Conservation (phyloP, 2,113 vertebrate genomes). For the Phaethon lepturus region DNA sequence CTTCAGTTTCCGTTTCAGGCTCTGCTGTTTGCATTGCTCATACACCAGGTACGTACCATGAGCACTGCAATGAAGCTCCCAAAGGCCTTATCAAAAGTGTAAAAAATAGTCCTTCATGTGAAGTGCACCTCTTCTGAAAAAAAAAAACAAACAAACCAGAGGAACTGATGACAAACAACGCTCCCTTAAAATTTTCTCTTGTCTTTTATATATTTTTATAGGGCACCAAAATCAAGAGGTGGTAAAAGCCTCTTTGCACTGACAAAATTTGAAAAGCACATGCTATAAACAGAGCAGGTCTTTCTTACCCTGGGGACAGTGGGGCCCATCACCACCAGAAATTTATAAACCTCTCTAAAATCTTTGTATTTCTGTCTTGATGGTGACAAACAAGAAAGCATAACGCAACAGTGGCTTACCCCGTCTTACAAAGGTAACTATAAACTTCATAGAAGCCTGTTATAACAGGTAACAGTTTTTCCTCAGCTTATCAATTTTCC, state of each 20-base stretch:
- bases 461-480: neutral
- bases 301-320: neutral
- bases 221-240: neutral
- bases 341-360: neutral
- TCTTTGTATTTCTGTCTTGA: neutral
- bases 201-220: neutral
- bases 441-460: neutral
- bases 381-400: neutral
- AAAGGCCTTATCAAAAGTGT: rapidly evolving
- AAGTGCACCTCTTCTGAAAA: neutral
- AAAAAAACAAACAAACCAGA: neutral
- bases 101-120: neutral
- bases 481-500: neutral
- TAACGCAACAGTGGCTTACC: neutral
- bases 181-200: neutral
- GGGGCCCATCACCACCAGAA: neutral
- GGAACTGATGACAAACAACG: neutral
- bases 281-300: neutral
- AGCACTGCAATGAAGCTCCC: neutral
- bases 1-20: neutral
- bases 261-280: neutral
- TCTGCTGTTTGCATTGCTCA: neutral
- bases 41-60: rapidly evolving
- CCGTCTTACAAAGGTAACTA: neutral
- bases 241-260: neutral